Evolutionary conservation across 2,113 vertebrate genomes (phyloP), one percentile per base, ranked within the genome.

Genomic region (Recurvirostra avosetta): DNA sequence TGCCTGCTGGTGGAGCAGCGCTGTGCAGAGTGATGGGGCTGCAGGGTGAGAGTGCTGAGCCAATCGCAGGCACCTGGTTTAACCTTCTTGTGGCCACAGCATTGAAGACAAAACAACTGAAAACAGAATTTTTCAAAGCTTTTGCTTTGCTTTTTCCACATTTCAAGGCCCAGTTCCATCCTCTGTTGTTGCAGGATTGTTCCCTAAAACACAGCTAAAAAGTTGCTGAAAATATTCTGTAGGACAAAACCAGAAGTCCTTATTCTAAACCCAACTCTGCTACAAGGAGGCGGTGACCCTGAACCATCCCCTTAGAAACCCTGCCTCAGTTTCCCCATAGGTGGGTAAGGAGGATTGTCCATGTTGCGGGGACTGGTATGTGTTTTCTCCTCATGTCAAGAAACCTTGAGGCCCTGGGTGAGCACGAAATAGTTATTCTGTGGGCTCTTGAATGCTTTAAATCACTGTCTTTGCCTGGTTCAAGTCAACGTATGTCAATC

Each of bases 41-140:
- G 49, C 34, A 53, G 11, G 27, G 26, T 16, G 23, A 47, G 45
- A 36, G 49, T 9, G 36, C 77, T 36, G 62, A 81, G 53, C 74
- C 29, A 38, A 18, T 36, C 0, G 0, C 41, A 45, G 32, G 32
- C 1, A 0, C 40, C 26, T 45, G 26, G 7, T 23, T 62, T 41
- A 55, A 62, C 26, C 30, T 21, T n/a, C 59, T 49, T 23, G 36
- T 70, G 19, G 7, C 47, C 26, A 32, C 34, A 29, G 45, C 4
- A 17, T 32, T 22, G 25, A 75, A n/a, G 61, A 23, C 3, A 18
- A 52, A 63, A 45, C 36, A 38, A 43, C 17, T 25, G 38, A 29
- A 65, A 86, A 41, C 15, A 22, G 32, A 5, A 18, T 32, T 41
- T 34, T 36, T 34, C 12, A 49, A 17, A n/a, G 21, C 9, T 18